Evolutionary conservation across 2,888 invertebrate genomes (phyloP), one percentile per base, ranked within the genome.

Genomic region (Drosophila imparisetae): DNA sequence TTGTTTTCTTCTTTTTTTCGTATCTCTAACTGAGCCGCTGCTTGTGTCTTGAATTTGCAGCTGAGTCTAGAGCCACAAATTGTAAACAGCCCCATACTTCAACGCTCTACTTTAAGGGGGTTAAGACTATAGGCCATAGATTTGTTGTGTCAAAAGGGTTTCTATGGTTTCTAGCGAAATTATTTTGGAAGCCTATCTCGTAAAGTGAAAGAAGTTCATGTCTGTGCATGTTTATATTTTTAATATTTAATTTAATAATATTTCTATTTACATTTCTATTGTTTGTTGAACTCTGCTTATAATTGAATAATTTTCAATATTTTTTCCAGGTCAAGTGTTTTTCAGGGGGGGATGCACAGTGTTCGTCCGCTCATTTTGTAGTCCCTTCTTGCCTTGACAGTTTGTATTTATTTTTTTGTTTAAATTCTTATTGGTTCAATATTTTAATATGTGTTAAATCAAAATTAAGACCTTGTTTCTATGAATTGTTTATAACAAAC

Each of bases 41-140:
- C 27, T 55, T 49, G 57, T 60, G 60, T 58, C 62, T 66, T 53
- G 66, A 66, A 78, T 66, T 38, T 54, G 68, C 45, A 75, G 68
- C 65, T 40, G 42, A 75, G 79, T 63, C 69, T 66, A 45, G 57
- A 74, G 60, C 59, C 49, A 59, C 18, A 61, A 61, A 61, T 67
- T 42, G 63, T 64, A 42, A 78, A 53, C 55, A 49, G 67, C 27
- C 57, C 50, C 27, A 60, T 15, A 34, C 50, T 29, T n/a, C 49
- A 40, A 3, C 13, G 27, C n/a, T 18, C 27, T 24, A 38, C 29
- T 38, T 38, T 27, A n/a, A 13, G 24, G 27, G 24, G 36, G 24
- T 2, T 55, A 18, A 8, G 24, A 53, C 60, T 30, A 32, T 32
- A 5, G 30, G 24, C 18, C 13, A 29, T 13, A 30, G 50, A 30